Evolutionary conservation across 2,797 vertebrate genomes (phyloP).

Genomic region (Mus caroli): DNA sequence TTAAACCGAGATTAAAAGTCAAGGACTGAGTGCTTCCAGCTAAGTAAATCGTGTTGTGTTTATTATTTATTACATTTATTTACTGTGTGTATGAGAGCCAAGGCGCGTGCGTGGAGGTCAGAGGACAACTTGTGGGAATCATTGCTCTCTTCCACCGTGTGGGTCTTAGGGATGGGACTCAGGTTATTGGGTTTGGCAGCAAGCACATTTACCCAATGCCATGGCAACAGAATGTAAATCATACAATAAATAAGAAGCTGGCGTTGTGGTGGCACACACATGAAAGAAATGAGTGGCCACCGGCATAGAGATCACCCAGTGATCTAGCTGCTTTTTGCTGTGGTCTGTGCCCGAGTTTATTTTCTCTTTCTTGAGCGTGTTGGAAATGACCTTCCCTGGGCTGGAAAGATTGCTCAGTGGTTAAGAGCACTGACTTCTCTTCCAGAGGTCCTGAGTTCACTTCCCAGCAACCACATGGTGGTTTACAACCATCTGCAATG

Average conservation of each 20-base stretch:
- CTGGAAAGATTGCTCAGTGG: too few relatives aligned
- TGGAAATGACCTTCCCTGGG: neutral
- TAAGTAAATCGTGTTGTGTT: neutral
- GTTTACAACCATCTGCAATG: too few relatives aligned
- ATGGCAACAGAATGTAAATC: neutral
- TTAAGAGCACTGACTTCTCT: too few relatives aligned
- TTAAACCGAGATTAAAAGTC: neutral
- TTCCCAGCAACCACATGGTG: too few relatives aligned
- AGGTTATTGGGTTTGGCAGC: neutral
- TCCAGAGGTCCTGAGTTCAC: too few relatives aligned
- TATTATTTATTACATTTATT: slow-evolving; percentile 1
- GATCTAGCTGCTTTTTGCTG: neutral
- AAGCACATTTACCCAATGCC: neutral
- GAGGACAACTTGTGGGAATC: too few relatives aligned
- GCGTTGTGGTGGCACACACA: neutral
- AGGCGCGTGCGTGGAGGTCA: neutral
- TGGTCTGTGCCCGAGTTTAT: neutral
- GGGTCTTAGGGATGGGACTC: neutral
- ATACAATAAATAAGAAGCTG: neutral
- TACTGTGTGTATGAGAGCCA: neutral
- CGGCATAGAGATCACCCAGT: neutral
- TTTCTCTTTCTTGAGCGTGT: neutral
- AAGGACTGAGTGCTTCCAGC: too few relatives aligned
- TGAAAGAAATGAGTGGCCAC: neutral
- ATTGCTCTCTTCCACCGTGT: neutral